These are phyloP conservation scores for Okapia johnstoni DNA, from an alignment of 2,113 vertebrate genomes.

Conservation along the genomic window DNA sequence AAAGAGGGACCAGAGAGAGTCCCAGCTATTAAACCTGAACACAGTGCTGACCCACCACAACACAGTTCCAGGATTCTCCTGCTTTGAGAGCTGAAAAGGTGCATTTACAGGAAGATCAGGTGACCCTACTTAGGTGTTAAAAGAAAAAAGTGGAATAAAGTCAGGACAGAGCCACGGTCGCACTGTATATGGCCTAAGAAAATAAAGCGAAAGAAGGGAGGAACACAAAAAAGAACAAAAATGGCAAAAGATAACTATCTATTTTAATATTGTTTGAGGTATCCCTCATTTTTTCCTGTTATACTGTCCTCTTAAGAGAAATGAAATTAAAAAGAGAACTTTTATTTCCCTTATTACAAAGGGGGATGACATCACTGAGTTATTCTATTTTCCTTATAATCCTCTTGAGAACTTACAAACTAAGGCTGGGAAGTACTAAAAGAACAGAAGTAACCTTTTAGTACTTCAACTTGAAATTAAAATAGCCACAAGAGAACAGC, in stretches of 20 bases:
- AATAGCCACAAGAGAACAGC: not conserved
- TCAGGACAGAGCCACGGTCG: not conserved
- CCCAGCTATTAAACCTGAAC: not conserved
- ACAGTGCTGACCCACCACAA: not conserved
- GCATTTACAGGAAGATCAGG: not conserved
- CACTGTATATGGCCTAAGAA: not conserved
- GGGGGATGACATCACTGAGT: conserved; percentile 10
- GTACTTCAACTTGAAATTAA: not conserved
- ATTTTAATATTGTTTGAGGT: not conserved
- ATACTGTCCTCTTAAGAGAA: conserved; percentile 45
- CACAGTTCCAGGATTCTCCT: not conserved
- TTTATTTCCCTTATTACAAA: conserved; percentile 59
- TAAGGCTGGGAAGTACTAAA: conserved; percentile 30
- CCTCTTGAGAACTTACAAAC: conserved; percentile 45
- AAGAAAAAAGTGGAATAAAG: not conserved
- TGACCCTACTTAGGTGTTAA: not conserved
- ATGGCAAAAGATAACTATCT: not conserved
- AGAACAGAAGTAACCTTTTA: conserved; percentile 35
- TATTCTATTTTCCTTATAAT: conserved; percentile 52
- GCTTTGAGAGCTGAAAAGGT: not conserved
- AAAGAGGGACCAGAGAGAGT: not conserved
- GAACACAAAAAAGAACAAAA: not conserved
- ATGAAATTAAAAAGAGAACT: conserved; percentile 35
- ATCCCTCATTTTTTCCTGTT: conserved; percentile 21
- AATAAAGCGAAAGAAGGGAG: not conserved